Evolutionary conservation across 2,888 invertebrate species (phyloP), one percentile per base, ranked within the genome.

Genomic region (Odontothrips loti): DNA sequence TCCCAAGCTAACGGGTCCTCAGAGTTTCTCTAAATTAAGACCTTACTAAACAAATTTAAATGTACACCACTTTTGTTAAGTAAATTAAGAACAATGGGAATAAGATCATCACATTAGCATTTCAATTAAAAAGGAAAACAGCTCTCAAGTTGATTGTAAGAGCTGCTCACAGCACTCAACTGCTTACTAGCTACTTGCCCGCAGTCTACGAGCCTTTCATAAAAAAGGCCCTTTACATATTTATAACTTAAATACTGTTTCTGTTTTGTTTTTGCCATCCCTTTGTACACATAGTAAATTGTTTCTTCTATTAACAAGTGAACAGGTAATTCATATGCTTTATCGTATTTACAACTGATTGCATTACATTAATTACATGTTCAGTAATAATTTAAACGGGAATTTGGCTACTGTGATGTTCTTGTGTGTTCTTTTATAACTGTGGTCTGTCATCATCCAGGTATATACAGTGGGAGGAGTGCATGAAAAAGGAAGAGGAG

Each of bases 271-370:
- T 27, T 75, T 27, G 12, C 68, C 27, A 75, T 27, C 23, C 12
- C 68, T 75, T 75, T 75, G 27, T 75, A 75, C 68, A 75, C 68
- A 75, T 75, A 43, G 68, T 75, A 75, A 75, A 75, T 75, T 27
- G 68, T 27, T 75, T 75, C 27, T 12, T 23, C 23, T 12, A 75
- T 75, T 27, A 75, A 75, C 68, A 75, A 75, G 68, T 75, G 68
- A 75, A 75, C 23, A 75, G 27, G 27, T 75, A 23, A 27, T 75
- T 75, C 20, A 58, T 58, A 58, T 20, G 58, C 20, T 58, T 58
- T 15, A 75, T 58, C 58, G n/a, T 75, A 75, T 75, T 75, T 75
- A 75, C 68, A 75, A 27, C 68, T 68, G 8, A 68, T 75, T 20
- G 20, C 20, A 58, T 58, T 58, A 58, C 58, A 20, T 15, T 58